Conservation (phyloP, 2,797 vertebrate species). For the Acestrorhynchus altus region DNA sequence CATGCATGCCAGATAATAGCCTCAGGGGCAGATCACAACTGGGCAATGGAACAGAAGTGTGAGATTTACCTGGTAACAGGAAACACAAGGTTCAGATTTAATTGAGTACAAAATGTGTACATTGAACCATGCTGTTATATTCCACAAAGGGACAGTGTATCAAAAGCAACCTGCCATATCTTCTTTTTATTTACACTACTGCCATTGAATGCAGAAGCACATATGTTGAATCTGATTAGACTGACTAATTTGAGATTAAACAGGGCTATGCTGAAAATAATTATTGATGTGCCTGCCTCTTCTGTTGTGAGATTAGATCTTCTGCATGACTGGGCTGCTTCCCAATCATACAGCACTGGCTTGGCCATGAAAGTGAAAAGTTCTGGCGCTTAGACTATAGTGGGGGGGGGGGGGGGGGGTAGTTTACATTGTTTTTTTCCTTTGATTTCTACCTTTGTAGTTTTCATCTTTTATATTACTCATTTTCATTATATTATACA, state of each 20-base stretch:
- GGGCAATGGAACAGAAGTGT: conserved; percentile 4
- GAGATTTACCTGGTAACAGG: background rate
- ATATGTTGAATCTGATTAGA: conserved; percentile 26
- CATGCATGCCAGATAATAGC: background rate
- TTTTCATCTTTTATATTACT: conserved; percentile 2
- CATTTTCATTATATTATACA: too few species aligned
- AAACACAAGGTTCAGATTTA: background rate
- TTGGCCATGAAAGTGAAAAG: conserved; percentile 16
- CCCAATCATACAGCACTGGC: conserved; percentile 11
- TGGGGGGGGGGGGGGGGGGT: background rate
- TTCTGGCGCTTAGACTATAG: background rate
- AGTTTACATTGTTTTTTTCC: background rate
- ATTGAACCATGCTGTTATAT: background rate
- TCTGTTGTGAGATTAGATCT: conserved; percentile 7
- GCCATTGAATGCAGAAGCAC: background rate
- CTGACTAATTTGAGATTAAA: conserved; percentile 20
- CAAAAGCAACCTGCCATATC: background rate
- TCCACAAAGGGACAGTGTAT: background rate
- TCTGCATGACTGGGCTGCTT: conserved; percentile 1
- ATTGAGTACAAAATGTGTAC: background rate
- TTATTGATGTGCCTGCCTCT: conserved; percentile 13
- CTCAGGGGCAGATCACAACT: background rate
- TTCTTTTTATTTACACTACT: conserved; percentile 1
- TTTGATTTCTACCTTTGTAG: conserved; percentile 15
- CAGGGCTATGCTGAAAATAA: conserved; percentile 9